These are phyloP conservation scores for Brassicogethes aeneus DNA, from an alignment of 2,888 invertebrate species.

Conservation along the genomic window DNA sequence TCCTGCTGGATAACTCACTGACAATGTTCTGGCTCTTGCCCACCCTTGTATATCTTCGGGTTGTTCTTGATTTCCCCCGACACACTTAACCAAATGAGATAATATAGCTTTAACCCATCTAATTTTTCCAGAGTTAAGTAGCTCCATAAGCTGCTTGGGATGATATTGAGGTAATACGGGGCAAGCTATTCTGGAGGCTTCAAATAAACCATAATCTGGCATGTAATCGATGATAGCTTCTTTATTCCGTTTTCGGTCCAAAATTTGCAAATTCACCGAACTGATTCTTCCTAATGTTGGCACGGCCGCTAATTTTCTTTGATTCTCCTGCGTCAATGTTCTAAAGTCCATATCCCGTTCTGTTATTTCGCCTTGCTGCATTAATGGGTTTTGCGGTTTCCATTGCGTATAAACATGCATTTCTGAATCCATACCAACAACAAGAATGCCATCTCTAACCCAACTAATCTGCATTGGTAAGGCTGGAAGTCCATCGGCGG, in stretches of 20 bases:
- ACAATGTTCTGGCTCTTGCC: slow-evolving; percentile 83
- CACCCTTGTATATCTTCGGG: slow-evolving; percentile 55
- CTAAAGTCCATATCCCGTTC: slow-evolving; percentile 66
- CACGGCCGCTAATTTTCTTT: slow-evolving; percentile 50
- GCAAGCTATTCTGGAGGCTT: slow-evolving; percentile 93
- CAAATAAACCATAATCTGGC: slow-evolving; percentile 92
- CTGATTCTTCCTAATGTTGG: slow-evolving; percentile 76
- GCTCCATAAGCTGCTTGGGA: slow-evolving; percentile 96
- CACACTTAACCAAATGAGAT: slow-evolving; percentile 84
- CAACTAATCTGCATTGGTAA: slow-evolving; percentile 98
- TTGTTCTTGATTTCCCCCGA: slow-evolving; percentile 44
- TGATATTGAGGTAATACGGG: slow-evolving; percentile 98
- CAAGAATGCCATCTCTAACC: slow-evolving; percentile 92
- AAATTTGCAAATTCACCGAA: slow-evolving; percentile 71
- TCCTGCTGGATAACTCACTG: slow-evolving; percentile 76
- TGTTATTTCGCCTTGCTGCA: slow-evolving; percentile 14
- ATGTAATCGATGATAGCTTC: slow-evolving; percentile 61
- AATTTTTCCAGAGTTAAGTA: slow-evolving; percentile 96
- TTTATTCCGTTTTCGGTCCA: slow-evolving; percentile 57
- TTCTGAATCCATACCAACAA: slow-evolving; percentile 99
- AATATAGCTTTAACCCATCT: slow-evolving; percentile 97
- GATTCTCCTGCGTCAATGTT: slow-evolving; percentile 58
- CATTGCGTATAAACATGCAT: slow-evolving; percentile 99
- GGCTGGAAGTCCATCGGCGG: slow-evolving; percentile 93
- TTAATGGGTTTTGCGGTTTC: slow-evolving; percentile 57